Evolutionary conservation across 2,113 vertebrate species (phyloP).

Genomic region (Tilapia sparmanii): DNA sequence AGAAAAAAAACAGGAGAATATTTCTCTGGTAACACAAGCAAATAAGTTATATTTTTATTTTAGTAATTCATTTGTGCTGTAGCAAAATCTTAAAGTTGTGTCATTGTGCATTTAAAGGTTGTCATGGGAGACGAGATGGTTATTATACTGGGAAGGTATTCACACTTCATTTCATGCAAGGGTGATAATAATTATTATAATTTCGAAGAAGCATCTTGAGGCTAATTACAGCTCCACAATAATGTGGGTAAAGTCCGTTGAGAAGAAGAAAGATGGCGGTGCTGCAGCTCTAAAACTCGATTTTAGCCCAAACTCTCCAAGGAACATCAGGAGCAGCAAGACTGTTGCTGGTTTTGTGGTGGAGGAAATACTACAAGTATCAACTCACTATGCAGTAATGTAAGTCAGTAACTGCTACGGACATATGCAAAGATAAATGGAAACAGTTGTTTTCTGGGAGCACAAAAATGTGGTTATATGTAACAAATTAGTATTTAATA

Average conservation of each 20-base stretch:
- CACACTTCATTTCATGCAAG: background rate
- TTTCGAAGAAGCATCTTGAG: background rate
- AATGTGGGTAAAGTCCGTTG: background rate
- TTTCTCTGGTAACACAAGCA: background rate
- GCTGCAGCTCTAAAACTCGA: background rate
- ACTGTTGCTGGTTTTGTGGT: background rate
- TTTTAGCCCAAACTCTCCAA: accelerated
- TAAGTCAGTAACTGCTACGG: background rate
- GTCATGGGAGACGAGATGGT: background rate
- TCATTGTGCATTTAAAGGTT: background rate
- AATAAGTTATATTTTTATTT: background rate
- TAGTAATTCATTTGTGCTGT: background rate
- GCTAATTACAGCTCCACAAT: background rate
- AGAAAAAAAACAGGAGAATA: background rate
- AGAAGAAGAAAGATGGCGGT: background rate
- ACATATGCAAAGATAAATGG: background rate
- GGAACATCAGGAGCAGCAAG: background rate
- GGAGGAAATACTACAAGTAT: background rate
- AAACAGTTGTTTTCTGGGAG: background rate
- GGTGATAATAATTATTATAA: background rate
- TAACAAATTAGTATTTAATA: background rate
- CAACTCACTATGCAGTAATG: background rate
- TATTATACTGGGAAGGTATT: background rate
- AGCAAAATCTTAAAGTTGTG: background rate
- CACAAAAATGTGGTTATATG: background rate